Base-by-base conservation (phyloP, 2,113 vertebrate species). In the Perccottus glenii region DNA sequence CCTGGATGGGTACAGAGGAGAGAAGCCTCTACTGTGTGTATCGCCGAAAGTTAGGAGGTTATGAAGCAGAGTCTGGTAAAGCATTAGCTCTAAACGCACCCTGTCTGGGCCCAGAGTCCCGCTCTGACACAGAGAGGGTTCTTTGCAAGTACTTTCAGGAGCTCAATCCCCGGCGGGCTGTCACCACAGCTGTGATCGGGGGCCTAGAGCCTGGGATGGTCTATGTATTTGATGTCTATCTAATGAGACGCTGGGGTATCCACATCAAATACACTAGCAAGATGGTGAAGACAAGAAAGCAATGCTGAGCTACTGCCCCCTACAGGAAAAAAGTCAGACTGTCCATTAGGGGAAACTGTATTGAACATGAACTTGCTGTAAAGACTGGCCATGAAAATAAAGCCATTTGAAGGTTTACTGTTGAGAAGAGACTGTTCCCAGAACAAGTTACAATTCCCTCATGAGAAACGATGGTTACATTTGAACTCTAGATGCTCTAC, bases 101-200 rank as follows among this genome's bases (percentile, higher is more conserved):
- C 64, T 97, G 95, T 84, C 89, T 93, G 11, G 94, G 94, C 40
- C 95, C 95, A 0, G 94, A 95, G 81, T 92, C 91, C 5, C 90
- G 93, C 35, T 93, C 84, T 45, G 92, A 93, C 69, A 91, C 92
- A 0, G 94, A 96, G 71, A 95, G 94, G 64, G 93, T 96, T 65
- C 89, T 94, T 57, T 96, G 95, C 85, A 97, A 95, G 80, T 95
- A 96, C 75, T 97, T 96, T 91, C 92, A 95, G 53, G 90, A 96
- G 53, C 68, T 94, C 9, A 94, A 96, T 76, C 89, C 88, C 55
- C 93, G 90, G 36, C 84, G 93, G 85, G 95, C 95, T 0, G 95
- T 96, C 65, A 95, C 95, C 19, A 94, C 95, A 12, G 93, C 95
- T 77, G 93, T 93, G 75, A 93, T 97, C 51, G 85, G 87, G 32